Evolutionary conservation across 2,888 invertebrate species (phyloP), one percentile per base, ranked within the genome.

Genomic region (Phengaris alcon): DNA sequence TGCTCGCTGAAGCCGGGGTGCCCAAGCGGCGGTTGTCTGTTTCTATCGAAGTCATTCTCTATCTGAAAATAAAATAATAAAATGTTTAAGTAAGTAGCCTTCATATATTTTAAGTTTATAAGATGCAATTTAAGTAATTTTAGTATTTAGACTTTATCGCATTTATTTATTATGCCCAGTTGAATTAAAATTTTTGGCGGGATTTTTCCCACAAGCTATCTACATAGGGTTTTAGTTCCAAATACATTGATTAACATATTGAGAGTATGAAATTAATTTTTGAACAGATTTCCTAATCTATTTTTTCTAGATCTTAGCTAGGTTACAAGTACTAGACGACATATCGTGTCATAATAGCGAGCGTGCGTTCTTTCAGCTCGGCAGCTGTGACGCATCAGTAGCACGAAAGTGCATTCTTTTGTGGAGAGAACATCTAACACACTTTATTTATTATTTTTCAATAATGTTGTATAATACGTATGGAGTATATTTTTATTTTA

Each of bases 1-100:
- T 93, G 93, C 79, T 93, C 93, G 78, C 80, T 91, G 83, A 93
- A 92, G 68, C 91, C 91, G 64, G 90, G 84, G 76, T 90, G 91
- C 75, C 88, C 88, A 79, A 88, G 81, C 48, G 87, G 80, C 57
- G 88, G 85, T 80, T 91, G 91, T 84, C 93, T 88, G 87, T 88
- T 89, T 87, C 91, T 88, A 79, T 93, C 93, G 85, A 86, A 93
- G 80, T 93, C 93, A 90, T 93, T 91, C 83, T 93, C 93, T 85
- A 90, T 84, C 93, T 93, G 91, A 54, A 92, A 72, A 72, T 6
- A 44, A 35, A 52, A 48, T n/a, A 52, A 70, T 6, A 68, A 13
- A 68, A 35, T 46, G 5, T 5, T 48, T n/a, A 59, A 15, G 15
- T 13, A 44, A 1, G 46, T 59, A 48, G 4, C 46, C 6, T 46